Evolutionary conservation across 53 echinoderm and acorn worm genomes (phyloP), one percentile per base, ranked within the genome.

Genomic region (Mesocentrotus franciscanus): DNA sequence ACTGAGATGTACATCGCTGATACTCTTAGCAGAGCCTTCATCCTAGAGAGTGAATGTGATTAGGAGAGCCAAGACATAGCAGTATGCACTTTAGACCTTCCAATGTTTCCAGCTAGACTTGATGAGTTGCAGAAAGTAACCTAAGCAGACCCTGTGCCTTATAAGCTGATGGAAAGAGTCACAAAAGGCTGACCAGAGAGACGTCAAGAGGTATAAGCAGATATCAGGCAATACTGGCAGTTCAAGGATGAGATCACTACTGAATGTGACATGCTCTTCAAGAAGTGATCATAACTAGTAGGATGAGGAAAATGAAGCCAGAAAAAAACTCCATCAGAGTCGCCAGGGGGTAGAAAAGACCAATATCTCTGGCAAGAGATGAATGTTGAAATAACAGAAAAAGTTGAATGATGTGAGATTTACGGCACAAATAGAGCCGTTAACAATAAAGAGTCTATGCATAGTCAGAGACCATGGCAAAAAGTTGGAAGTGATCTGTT

Each of bases 401-500:
- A 49, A 49, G 49, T 49, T 49, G 3, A 49, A 49, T 5, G 78
- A 68, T 96, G 94, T 94, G 55, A 59, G 1, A 90, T 91, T 39
- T 94, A 95, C 79, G 55, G 93, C 59, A 57, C 16, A 56, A 60
- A 94, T 62, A 75, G 70, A 61, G 74, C 32, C 35, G 14, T 62
- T 15, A 90, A 94, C 61, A 78, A 75, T 11, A 94, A 59, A 91
- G 94, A 96, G 30, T 92, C 92, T 6, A 75, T 96, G 27, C 57
- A 56, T 76, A 39, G 94, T 35, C 96, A 78, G 78, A 96, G 94
- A 64, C 94, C 90, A 13, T 96, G 96, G 96, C 56, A 94, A 91
- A 94, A 94, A 94, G 36, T 96, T 18, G 92, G 96, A n/a, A 93
- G 16, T 61, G 96, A 96, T 79, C 68, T 96, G 90, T 96, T 94